Evolutionary conservation across 2,113 vertebrate species (phyloP).

Genomic region (Onychorhynchus coronatus): DNA sequence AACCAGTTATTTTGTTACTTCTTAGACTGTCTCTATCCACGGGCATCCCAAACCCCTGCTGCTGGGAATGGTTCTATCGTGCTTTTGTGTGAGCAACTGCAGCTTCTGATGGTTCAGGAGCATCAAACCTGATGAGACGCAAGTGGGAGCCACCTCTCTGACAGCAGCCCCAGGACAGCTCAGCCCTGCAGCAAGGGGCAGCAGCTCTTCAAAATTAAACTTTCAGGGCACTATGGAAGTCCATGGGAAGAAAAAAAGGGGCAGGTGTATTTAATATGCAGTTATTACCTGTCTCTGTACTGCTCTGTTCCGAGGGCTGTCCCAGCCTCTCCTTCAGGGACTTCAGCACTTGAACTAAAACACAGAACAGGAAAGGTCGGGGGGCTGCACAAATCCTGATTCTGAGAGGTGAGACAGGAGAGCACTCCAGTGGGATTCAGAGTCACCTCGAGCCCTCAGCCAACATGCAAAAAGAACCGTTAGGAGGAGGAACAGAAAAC

Average conservation of each 20-base stretch:
- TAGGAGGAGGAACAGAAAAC: not conserved
- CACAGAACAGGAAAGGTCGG: not conserved
- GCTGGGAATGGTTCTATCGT: not conserved
- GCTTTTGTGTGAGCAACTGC: not conserved
- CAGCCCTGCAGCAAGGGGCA: not conserved
- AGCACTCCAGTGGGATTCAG: not conserved
- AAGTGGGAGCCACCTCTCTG: not conserved
- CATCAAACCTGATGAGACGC: not conserved
- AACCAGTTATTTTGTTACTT: not conserved
- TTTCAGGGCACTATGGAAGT: not conserved
- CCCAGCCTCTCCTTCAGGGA: conserved; percentile 84
- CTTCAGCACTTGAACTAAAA: conserved; percentile 71
- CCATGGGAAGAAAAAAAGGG: rapidly evolving
- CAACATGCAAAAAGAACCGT: rapidly evolving
- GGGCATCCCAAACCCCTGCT: not conserved
- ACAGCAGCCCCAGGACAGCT: not conserved
- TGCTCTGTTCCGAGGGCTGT: conserved; percentile 48
- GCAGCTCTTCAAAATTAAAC: not conserved
- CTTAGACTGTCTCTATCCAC: not conserved
- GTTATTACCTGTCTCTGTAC: conserved; percentile 67
- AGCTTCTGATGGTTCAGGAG: not conserved
- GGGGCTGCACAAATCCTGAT: not conserved
- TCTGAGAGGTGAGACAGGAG: not conserved
- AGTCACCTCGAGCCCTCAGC: not conserved
- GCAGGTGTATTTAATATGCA: not conserved